Percentiles rank a stretch among this genome's conserved stretches.
phyloP scores from a whole-genome alignment of 2,888 invertebrate genomes.

The Nipponacmea schrenckii region DNA sequence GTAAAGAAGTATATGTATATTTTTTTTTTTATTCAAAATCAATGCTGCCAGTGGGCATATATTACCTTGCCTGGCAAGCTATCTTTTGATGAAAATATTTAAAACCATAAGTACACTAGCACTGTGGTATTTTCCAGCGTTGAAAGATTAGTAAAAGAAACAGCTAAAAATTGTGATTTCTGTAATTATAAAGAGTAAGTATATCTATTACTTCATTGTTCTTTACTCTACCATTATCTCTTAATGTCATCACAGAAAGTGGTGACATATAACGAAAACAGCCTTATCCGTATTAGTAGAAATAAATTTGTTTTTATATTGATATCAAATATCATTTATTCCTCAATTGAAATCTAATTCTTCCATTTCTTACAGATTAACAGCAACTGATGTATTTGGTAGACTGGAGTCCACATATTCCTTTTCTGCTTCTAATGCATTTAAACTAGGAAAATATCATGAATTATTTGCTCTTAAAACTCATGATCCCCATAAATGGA shows the following conservation, averaged over 20 bases:
- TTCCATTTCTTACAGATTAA: conserved; percentile 42
- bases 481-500: conserved; percentile 67
- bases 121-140: conserved; percentile 54
- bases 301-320: background rate
- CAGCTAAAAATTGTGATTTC: conserved; percentile 64
- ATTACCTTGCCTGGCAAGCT: too few relatives aligned
- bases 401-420: conserved; percentile 63
- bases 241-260: background rate
- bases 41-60: too few relatives aligned
- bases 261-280: background rate
- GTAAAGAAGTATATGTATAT: too few relatives aligned
- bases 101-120: too few relatives aligned
- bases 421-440: conserved; percentile 68
- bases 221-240: too few relatives aligned
- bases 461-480: conserved; percentile 64
- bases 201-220: background rate
- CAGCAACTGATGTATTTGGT: conserved; percentile 68
- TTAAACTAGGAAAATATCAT: conserved; percentile 69
- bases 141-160: conserved; percentile 49
- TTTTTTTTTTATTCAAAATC: too few relatives aligned
- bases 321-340: background rate
- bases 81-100: too few relatives aligned
- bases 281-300: background rate
- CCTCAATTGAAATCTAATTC: too few relatives aligned
- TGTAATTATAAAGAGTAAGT: conserved; percentile 58